Conservation (phyloP, 1,140 invertebrate genomes). For the Teleopsis dalmanni region DNA sequence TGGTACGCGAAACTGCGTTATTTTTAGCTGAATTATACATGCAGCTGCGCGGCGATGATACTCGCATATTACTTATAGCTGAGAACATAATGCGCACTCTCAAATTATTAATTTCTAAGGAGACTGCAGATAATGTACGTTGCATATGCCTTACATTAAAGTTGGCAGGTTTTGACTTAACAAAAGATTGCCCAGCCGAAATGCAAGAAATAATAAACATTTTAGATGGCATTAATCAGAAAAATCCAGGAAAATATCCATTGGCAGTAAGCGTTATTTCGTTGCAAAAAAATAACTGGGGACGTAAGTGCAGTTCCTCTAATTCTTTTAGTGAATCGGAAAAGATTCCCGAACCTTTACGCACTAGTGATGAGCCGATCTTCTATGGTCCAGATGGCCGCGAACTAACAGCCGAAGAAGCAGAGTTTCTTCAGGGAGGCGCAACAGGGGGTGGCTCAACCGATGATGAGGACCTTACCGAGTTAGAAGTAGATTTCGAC, state of each 20-base stretch:
- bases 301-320: conserved; percentile 22
- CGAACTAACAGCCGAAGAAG: conserved; percentile 48
- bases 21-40: conserved; percentile 40
- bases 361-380: conserved; percentile 39
- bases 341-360: conserved; percentile 25
- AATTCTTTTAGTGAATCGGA: neutral
- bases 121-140: conserved; percentile 46
- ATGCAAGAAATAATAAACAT: conserved; percentile 29
- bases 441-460: conserved; percentile 24
- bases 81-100: conserved; percentile 37
- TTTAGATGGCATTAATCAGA: conserved; percentile 24
- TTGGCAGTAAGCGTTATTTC: conserved; percentile 35
- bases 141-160: conserved; percentile 51
- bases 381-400: conserved; percentile 49
- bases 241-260: conserved; percentile 32
- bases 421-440: conserved; percentile 40
- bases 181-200: conserved; percentile 32
- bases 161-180: conserved; percentile 40
- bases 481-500: conserved; percentile 42
- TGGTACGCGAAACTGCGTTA: conserved; percentile 36
- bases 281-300: conserved; percentile 42
- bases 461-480: conserved; percentile 25
- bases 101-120: conserved; percentile 23
- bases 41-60: conserved; percentile 38
- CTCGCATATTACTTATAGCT: conserved; percentile 34